Evolutionary conservation across 1,140 invertebrate genomes (phyloP).

Genomic region (Cataglyphis hispanica): DNA sequence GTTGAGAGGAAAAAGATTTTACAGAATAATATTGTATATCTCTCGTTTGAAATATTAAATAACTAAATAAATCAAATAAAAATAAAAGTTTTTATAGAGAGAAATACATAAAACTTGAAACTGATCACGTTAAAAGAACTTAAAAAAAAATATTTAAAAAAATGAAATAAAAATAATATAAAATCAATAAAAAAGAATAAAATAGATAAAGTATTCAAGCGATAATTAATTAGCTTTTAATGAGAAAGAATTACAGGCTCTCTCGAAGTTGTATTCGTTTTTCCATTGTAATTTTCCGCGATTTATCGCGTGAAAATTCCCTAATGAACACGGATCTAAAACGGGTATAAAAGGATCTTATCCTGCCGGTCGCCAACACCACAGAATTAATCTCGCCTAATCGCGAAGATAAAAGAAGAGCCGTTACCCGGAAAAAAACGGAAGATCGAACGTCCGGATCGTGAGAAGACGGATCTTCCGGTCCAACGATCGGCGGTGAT

Average conservation of each 20-base stretch:
- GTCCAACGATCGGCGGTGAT: background rate
- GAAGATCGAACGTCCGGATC: constrained; percentile 41
- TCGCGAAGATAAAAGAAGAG: constrained; percentile 47
- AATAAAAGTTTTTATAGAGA: background rate
- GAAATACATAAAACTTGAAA: too few species aligned
- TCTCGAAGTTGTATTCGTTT: background rate
- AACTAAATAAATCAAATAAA: background rate
- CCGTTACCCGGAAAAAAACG: background rate
- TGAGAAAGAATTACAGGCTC: background rate
- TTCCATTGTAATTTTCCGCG: background rate
- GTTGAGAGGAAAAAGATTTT: background rate
- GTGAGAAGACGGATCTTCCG: constrained; percentile 37
- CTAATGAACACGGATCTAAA: constrained; percentile 28
- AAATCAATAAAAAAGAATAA: background rate
- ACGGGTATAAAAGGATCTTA: constrained; percentile 43
- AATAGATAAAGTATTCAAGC: background rate
- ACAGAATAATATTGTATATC: background rate
- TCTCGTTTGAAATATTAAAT: background rate
- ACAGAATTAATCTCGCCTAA: constrained; percentile 56
- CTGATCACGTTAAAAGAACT: background rate
- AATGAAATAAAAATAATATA: background rate
- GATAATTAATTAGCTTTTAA: constrained; percentile 26
- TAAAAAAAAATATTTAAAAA: background rate
- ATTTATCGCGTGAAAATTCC: constrained; percentile 45
- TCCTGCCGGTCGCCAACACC: constrained; percentile 17